A percentile compares a stretch with the other conserved stretches of the same genome.
Conservation (phyloP, 2,888 invertebrate genomes). For the Pteria penguin region DNA sequence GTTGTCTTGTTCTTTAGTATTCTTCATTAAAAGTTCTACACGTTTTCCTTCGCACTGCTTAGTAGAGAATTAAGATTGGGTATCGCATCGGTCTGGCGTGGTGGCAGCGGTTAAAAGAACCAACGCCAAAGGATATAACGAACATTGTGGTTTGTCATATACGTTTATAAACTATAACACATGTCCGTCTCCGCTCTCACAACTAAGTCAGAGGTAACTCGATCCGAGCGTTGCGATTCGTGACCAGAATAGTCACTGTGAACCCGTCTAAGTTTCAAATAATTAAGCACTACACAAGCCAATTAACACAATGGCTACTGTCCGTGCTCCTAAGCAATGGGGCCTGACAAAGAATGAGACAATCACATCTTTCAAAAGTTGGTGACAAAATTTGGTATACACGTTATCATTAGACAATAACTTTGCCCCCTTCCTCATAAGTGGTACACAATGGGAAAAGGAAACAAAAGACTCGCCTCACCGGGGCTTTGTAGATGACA, state of each 20-base stretch:
- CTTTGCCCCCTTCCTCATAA: slow-evolving; percentile 43
- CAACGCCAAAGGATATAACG: background rate
- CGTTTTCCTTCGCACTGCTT: too few species aligned
- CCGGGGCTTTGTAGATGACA: slow-evolving; percentile 31
- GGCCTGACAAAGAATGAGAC: slow-evolving; percentile 39
- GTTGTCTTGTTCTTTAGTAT: too few species aligned
- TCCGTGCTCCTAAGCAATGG: slow-evolving; percentile 45
- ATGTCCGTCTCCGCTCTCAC: background rate
- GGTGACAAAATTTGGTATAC: slow-evolving; percentile 46
- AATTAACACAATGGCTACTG: background rate
- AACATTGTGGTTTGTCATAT: background rate
- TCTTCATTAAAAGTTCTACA: background rate
- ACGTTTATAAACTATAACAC: background rate
- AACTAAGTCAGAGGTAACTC: background rate
- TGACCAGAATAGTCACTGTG: background rate
- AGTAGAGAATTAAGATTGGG: too few species aligned
- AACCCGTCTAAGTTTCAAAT: background rate
- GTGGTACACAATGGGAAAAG: slow-evolving; percentile 40
- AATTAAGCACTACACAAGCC: background rate
- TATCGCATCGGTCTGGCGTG: background rate
- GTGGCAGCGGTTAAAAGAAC: background rate
- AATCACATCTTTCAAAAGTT: slow-evolving; percentile 44
- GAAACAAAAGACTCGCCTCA: slow-evolving; percentile 32
- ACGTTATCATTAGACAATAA: slow-evolving; percentile 43
- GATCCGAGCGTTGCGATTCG: background rate